Conservation (phyloP, 2,797 vertebrate genomes). For the Notamacropus eugenii region DNA sequence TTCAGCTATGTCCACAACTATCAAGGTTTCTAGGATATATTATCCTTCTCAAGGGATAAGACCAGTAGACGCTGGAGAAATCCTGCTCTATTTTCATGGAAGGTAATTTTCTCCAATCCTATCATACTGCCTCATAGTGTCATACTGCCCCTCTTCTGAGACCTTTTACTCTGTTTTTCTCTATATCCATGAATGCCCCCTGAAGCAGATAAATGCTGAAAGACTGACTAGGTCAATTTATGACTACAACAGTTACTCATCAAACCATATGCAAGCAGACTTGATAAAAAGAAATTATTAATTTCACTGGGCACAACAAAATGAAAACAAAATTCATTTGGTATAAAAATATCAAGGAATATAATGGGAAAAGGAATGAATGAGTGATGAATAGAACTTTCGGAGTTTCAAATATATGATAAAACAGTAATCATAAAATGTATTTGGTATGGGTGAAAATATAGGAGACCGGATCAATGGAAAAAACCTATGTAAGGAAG, state of each 20-base stretch:
- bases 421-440: neutral
- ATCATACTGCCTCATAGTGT: neutral
- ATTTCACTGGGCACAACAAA: neutral
- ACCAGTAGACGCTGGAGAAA: neutral
- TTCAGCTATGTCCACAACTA: neutral
- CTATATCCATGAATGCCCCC: neutral
- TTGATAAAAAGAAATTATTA: neutral
- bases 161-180: neutral
- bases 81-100: neutral
- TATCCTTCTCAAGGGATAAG: neutral
- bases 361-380: neutral
- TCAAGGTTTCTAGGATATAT: neutral
- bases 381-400: neutral
- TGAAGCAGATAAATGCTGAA: neutral
- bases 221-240: neutral
- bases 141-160: neutral
- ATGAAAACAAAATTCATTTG: neutral
- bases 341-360: neutral
- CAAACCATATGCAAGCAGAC: neutral
- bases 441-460: neutral
- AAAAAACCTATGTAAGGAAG: neutral
- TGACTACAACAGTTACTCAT: neutral
- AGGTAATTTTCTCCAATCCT: neutral
- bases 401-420: neutral
- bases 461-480: neutral